Evolutionary conservation across 2,888 invertebrate genomes (phyloP).

Genomic region (Eretmocerus hayati): DNA sequence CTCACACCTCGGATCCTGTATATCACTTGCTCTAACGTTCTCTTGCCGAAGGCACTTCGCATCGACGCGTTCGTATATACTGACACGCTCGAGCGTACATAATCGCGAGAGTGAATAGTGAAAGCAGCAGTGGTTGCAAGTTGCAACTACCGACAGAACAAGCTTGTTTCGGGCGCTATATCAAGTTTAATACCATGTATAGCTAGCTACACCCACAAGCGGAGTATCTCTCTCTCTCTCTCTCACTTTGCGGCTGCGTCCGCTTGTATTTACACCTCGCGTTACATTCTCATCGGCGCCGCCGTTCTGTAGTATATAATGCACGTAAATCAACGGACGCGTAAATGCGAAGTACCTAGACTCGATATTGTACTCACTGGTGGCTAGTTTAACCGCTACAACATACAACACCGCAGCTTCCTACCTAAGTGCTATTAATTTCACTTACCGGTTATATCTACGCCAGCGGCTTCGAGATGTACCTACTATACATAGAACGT

Average conservation of each 20-base stretch:
- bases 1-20: no score
- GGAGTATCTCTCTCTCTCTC: not conserved
- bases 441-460: constrained; percentile 20
- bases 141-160: not conserved
- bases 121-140: no score
- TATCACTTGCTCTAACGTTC: no score
- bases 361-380: no score
- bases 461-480: no score
- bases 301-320: constrained; percentile 13
- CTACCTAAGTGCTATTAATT: constrained; percentile 22
- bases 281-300: constrained; percentile 7
- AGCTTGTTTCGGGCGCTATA: not conserved
- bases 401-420: constrained; percentile 21
- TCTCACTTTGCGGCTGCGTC: not conserved
- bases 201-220: not conserved
- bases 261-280: constrained; percentile 18
- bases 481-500: not conserved
- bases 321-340: constrained; percentile 20
- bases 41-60: no score
- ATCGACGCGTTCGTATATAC: no score
- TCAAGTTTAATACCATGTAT: no score
- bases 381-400: no score
- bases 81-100: no score
- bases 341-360: constrained; percentile 17
- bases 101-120: no score